Conservation (phyloP, 35 echinoderm and acorn worm genomes). For the Apostichopus parvimensis region DNA sequence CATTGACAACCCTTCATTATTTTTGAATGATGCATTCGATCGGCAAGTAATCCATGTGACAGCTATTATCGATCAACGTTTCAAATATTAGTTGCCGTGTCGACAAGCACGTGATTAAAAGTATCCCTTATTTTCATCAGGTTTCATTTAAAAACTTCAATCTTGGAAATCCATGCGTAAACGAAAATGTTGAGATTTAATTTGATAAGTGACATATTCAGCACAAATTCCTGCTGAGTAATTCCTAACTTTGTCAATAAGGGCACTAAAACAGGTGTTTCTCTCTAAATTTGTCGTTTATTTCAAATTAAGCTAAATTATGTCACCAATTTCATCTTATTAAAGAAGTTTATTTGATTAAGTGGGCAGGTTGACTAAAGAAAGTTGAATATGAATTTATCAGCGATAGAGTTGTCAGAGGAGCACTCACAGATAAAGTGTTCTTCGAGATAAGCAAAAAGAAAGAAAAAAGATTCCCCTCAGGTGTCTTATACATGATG, state of each 20-base stretch:
- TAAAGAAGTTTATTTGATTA: constrained; percentile 30
- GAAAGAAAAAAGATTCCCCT: background rate
- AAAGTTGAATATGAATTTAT: background rate
- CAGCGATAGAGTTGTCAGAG: background rate
- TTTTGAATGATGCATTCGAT: too few species aligned
- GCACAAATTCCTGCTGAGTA: background rate
- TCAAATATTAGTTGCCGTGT: background rate
- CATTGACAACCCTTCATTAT: too few species aligned
- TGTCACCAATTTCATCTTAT: constrained; percentile 24
- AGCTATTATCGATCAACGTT: background rate
- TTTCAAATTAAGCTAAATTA: constrained; percentile 36
- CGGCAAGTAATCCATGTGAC: too few species aligned
- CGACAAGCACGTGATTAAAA: background rate
- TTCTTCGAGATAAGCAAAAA: background rate
- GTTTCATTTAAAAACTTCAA: constrained; percentile 15
- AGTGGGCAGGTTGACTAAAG: background rate
- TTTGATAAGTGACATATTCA: constrained; percentile 9
- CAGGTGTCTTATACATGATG: background rate
- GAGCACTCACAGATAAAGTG: background rate
- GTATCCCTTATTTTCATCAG: background rate
- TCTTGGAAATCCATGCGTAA: background rate
- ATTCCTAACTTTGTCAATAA: constrained; percentile 31
- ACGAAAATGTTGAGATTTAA: background rate
- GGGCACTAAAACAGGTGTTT: constrained; percentile 7
- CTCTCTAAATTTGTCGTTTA: constrained; percentile 19